A percentile compares a stretch with the other conserved stretches of the same genome.
Evolutionary conservation across 2,113 vertebrate genomes (phyloP).

Genomic region (Chloropsis hardwickii): DNA sequence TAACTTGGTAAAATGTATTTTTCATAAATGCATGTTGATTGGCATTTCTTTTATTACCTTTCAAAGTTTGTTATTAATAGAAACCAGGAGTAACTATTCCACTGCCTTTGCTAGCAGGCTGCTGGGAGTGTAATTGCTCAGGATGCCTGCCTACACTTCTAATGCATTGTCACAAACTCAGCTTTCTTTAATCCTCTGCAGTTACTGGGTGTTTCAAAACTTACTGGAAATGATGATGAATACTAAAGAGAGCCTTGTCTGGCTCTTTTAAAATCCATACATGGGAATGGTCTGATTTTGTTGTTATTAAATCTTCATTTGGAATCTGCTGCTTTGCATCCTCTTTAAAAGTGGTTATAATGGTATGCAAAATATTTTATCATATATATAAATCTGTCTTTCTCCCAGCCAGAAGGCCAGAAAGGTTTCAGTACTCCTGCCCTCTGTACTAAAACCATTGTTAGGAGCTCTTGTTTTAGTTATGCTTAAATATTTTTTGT

Average conservation of each 20-base stretch:
- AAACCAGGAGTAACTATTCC: background rate
- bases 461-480: background rate
- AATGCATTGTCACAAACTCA: background rate
- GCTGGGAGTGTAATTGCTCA: background rate
- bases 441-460: conserved; percentile 1
- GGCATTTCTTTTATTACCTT: background rate
- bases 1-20: background rate
- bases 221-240: background rate
- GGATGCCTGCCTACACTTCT: background rate
- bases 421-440: conserved; percentile 25
- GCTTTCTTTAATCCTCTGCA: background rate
- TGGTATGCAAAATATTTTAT: conserved; percentile 51
- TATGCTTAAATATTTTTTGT: background rate
- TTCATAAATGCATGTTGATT: background rate
- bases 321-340: conserved; percentile 13
- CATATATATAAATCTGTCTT: conserved; percentile 24
- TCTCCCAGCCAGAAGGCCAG: background rate
- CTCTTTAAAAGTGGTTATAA: background rate
- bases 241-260: background rate
- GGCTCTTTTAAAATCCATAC: background rate
- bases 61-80: background rate
- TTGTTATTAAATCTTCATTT: conserved; percentile 6
- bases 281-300: background rate
- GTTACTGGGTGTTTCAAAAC: background rate
- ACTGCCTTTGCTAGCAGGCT: background rate